Percentiles rank a stretch among this genome's conserved stretches.
Evolutionary conservation across 2,797 vertebrate genomes (phyloP).

Genomic region (Chloroceryle inda): DNA sequence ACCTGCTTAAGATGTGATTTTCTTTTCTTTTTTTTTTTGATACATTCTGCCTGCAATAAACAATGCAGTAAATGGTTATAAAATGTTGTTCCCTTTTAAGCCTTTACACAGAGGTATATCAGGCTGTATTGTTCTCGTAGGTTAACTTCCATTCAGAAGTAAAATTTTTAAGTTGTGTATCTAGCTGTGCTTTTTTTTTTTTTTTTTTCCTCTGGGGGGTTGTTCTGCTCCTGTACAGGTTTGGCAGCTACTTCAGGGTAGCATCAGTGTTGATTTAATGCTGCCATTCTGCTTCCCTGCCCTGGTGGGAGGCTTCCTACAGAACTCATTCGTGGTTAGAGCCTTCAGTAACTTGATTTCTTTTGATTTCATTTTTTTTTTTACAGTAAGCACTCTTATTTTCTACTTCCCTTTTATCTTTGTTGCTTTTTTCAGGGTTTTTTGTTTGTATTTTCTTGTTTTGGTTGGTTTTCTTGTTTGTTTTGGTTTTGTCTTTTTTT

Average conservation of each 20-base stretch:
- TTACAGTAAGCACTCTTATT: conserved; percentile 75
- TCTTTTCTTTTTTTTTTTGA: conserved; percentile 30
- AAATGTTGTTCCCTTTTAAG: conserved; percentile 67
- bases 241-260: conserved; percentile 50
- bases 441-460: no score
- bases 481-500: no score
- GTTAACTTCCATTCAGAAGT: conserved; percentile 8
- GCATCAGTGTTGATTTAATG: background rate
- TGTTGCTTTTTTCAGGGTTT: no score
- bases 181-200: conserved; percentile 35
- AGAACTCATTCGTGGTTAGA: conserved; percentile 27
- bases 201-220: background rate
- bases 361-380: background rate
- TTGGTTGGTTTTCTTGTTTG: no score
- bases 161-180: background rate
- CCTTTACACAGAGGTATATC: conserved; percentile 43
- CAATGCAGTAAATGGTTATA: conserved; percentile 27
- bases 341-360: conserved; percentile 71
- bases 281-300: conserved; percentile 21
- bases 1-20: conserved; percentile 38
- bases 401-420: conserved; percentile 4
- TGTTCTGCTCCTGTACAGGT: conserved; percentile 47
- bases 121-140: conserved; percentile 23
- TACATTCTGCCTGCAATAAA: conserved; percentile 63
- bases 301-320: conserved; percentile 20